Percentiles rank a stretch among this genome's conserved stretches.
Conservation (phyloP, 2,113 vertebrate species). For the Ammospiza caudacuta region DNA sequence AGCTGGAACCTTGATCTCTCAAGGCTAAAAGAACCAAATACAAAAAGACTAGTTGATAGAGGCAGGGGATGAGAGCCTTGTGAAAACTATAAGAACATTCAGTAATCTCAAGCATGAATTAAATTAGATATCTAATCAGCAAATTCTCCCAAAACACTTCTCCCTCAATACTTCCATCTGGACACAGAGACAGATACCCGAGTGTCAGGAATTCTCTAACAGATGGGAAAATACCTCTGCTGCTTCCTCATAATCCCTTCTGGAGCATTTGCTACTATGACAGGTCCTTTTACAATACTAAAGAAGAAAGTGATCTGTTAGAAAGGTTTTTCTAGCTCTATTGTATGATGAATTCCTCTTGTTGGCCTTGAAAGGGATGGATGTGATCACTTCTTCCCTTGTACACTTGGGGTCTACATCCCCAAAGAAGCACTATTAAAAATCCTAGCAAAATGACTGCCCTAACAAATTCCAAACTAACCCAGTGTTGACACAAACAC, state of each 20-base stretch:
- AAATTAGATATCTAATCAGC: background rate
- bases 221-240: background rate
- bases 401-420: background rate
- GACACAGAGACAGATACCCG: background rate
- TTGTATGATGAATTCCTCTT: background rate
- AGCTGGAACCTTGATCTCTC: background rate
- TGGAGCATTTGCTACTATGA: background rate
- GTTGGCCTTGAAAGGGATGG: background rate
- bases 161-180: background rate
- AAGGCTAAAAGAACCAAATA: background rate
- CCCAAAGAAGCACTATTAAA: background rate
- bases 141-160: background rate
- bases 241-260: background rate
- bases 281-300: background rate
- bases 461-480: background rate
- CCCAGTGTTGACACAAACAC: background rate
- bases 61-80: background rate
- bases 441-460: background rate
- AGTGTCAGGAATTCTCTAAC: background rate
- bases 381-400: background rate
- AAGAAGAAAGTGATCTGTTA: background rate
- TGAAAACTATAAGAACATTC: background rate
- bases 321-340: background rate
- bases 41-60: background rate
- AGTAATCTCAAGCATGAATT: background rate